These are phyloP conservation scores for Trachemys scripta DNA, from an alignment of 2,113 vertebrate species.

Conservation along the genomic window DNA sequence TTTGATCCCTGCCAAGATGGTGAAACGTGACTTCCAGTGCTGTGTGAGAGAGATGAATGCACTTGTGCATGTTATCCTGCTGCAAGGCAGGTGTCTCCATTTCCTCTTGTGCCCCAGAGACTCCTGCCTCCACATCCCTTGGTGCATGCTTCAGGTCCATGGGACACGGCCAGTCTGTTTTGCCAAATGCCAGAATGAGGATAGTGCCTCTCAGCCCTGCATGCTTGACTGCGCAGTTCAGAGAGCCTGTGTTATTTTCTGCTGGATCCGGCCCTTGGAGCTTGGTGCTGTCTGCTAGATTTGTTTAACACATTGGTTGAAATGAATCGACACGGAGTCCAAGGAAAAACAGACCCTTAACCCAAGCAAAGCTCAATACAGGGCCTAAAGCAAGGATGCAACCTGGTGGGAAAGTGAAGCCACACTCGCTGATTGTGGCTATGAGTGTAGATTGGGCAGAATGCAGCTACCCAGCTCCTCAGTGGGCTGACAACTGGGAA, in stretches of 20 bases:
- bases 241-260: background rate
- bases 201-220: background rate
- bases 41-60: fast-evolving
- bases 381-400: background rate
- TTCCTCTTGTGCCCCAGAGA: too few species aligned
- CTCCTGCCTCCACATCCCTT: background rate
- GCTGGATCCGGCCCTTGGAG: background rate
- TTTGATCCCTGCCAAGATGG: fast-evolving
- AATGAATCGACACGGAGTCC: background rate
- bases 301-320: background rate
- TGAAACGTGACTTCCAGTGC: background rate
- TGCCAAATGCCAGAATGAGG: background rate
- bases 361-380: background rate
- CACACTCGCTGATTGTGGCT: background rate
- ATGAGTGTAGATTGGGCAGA: background rate
- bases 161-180: background rate
- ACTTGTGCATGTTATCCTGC: background rate
- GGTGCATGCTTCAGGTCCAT: background rate
- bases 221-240: too few species aligned
- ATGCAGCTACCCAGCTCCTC: background rate
- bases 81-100: too few species aligned
- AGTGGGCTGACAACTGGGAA: background rate
- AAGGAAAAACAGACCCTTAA: background rate
- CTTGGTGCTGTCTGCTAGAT: background rate
- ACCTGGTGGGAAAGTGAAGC: background rate